phyloP scores from a whole-genome alignment of 2,888 invertebrate species.

The Aricia artaxerxes region DNA sequence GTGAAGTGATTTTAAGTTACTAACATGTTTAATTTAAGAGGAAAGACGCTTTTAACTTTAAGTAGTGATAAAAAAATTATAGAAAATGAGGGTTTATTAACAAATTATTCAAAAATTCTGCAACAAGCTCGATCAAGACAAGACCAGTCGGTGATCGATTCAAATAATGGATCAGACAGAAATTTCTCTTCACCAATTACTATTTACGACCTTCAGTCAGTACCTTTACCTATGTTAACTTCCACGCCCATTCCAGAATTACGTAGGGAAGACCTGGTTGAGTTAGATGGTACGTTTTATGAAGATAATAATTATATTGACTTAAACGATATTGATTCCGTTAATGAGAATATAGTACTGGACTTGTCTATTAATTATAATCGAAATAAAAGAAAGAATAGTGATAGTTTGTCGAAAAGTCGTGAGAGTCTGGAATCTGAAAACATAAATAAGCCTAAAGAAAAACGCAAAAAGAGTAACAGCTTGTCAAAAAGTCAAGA shows the following conservation, averaged over 20 bases:
- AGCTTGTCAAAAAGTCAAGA: neutral
- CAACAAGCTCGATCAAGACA: neutral
- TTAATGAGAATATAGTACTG: neutral
- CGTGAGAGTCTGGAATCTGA: neutral
- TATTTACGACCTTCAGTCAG: neutral
- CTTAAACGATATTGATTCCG: neutral
- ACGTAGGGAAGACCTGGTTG: neutral
- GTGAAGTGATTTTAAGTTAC: neutral
- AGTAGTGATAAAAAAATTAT: neutral
- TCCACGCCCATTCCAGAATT: conserved; percentile 1
- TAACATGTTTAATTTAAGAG: neutral
- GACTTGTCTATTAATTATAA: neutral
- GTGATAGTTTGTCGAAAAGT: conserved; percentile 1
- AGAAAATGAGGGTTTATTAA: neutral
- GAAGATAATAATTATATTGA: neutral
- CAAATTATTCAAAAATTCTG: neutral
- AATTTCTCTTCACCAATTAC: neutral
- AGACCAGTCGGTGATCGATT: conserved; percentile 1
- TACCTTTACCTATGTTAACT: neutral
- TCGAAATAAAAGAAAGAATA: neutral
- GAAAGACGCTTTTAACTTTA: neutral
- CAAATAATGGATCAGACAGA: neutral
- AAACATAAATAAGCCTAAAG: neutral
- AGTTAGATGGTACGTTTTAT: neutral
- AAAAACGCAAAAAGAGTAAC: neutral